Conservation (phyloP, 2,888 invertebrate species). For the Cenopis cana region DNA sequence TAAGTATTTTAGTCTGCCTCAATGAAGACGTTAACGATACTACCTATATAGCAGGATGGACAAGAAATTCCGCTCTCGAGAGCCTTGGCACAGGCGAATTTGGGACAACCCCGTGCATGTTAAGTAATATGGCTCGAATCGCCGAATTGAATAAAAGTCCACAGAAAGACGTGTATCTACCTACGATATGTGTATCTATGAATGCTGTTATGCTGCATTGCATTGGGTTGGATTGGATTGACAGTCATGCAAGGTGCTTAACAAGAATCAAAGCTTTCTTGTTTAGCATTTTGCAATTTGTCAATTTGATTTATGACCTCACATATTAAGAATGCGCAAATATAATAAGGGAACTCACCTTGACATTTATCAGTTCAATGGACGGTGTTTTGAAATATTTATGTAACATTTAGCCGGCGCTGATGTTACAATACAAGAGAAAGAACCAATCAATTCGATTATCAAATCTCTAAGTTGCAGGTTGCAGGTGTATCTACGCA, state of each 20-base stretch:
- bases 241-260: too few relatives aligned
- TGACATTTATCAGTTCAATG: slow-evolving; percentile 37
- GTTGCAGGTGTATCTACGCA: slow-evolving; percentile 4
- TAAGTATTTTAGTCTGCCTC: neutral
- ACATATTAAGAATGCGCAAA: slow-evolving; percentile 4
- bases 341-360: slow-evolving; percentile 30
- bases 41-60: slow-evolving; percentile 13
- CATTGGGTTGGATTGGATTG: too few relatives aligned
- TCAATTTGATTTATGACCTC: neutral
- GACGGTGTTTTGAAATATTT: slow-evolving; percentile 31
- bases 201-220: too few relatives aligned
- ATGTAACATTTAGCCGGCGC: slow-evolving; percentile 26
- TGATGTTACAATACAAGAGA: slow-evolving; percentile 32
- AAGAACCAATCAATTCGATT: slow-evolving; percentile 35
- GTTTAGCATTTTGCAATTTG: neutral
- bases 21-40: slow-evolving; percentile 2
- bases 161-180: too few relatives aligned
- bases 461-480: slow-evolving; percentile 18
- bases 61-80: slow-evolving; percentile 14
- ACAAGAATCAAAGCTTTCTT: neutral
- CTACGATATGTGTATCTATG: too few relatives aligned
- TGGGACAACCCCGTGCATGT: slow-evolving; percentile 29
- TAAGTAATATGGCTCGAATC: slow-evolving; percentile 9
- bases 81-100: slow-evolving; percentile 28
- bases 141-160: too few relatives aligned